Base-by-base conservation (phyloP, 2,113 vertebrate species). In the Pelobates fuscus region DNA sequence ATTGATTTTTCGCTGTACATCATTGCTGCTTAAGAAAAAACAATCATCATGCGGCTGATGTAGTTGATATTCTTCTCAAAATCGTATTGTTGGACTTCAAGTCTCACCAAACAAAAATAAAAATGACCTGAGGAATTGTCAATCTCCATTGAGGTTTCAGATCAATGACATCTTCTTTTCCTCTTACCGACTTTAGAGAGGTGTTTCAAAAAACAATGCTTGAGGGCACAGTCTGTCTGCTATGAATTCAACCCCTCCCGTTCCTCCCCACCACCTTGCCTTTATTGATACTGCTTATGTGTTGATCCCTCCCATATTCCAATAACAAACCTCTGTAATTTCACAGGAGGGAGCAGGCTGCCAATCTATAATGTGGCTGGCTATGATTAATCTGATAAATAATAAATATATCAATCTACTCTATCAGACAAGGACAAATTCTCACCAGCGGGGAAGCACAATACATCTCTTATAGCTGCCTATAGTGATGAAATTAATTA, bases 371-470 rank as follows among this genome's bases (percentile, higher is more conserved):
- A 93, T 90, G 92, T 94, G 91, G 92, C 89, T 81, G 84, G 89
- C 94, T 89, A 92, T 98, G 96, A 99, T 99, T 98, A 98, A 98
- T 98, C 96, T 98, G 94, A 99, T 99, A 99, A 99, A 99, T 99
- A 99, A 99, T 99, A 99, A 96, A 99, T 98, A 98, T 95, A 99
- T 99, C 97, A 98, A 99, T 99, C 96, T 98, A 96, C 93, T 89
- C 88, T 89, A 91, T 95, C 92, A 93, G 95, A 98, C 97, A 98
- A 98, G 94, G 95, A 98, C 96, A 98, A 97, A 99, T 98, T 97
- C 93, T 94, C 94, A 98, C 85, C 97, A 96, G 97, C 95, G 85
- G 96, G 97, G 91, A 92, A 87, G 93, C 93, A 93, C 77, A 89
- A 91, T 91, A 88, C 92, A 94, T 92, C 93, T 94, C 95, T 92